Conservation (phyloP, 2,888 invertebrate species). For the Cheilosia variabilis region DNA sequence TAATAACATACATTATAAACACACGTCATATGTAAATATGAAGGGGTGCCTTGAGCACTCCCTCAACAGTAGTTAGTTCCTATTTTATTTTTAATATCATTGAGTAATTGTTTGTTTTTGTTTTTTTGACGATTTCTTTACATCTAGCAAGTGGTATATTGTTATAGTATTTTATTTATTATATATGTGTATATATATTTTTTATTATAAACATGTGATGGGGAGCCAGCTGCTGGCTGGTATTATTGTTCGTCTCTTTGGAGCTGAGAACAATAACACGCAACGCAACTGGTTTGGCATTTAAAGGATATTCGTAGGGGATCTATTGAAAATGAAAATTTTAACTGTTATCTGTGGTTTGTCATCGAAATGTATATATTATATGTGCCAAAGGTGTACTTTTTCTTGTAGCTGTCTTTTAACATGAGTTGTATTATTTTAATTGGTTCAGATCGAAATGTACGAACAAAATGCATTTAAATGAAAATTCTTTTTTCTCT, state of each 20-base stretch:
- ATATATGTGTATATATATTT: slow-evolving; percentile 17
- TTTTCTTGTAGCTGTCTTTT: slow-evolving; percentile 38
- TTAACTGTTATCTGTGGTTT: slow-evolving; percentile 51
- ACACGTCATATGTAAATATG: slow-evolving; percentile 70
- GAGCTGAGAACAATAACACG: slow-evolving; percentile 23
- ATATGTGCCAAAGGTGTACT: slow-evolving; percentile 54
- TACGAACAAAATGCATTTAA: slow-evolving; percentile 75
- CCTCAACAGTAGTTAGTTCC: slow-evolving; percentile 8
- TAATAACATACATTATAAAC: slow-evolving; percentile 62
- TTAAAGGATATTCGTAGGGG: slow-evolving; percentile 73
- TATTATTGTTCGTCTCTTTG: slow-evolving; percentile 15
- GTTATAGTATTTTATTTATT: slow-evolving; percentile 23
- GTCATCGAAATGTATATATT: slow-evolving; percentile 48
- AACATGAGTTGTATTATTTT: slow-evolving; percentile 36
- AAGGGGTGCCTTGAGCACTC: slow-evolving; percentile 19
- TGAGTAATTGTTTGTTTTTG: slow-evolving; percentile 15
- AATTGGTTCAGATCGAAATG: slow-evolving; percentile 32
- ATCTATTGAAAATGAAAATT: slow-evolving; percentile 77
- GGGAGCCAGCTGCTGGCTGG: slow-evolving; percentile 62
- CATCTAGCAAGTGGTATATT: slow-evolving; percentile 48
- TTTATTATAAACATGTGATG: slow-evolving; percentile 66
- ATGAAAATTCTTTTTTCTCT: slow-evolving; percentile 48
- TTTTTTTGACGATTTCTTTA: slow-evolving; percentile 28
- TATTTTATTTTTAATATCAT: slow-evolving; percentile 19
- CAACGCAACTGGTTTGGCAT: slow-evolving; percentile 75